Evolutionary conservation across 1,140 invertebrate genomes (phyloP).

Genomic region (Brachionus manjavacas): DNA sequence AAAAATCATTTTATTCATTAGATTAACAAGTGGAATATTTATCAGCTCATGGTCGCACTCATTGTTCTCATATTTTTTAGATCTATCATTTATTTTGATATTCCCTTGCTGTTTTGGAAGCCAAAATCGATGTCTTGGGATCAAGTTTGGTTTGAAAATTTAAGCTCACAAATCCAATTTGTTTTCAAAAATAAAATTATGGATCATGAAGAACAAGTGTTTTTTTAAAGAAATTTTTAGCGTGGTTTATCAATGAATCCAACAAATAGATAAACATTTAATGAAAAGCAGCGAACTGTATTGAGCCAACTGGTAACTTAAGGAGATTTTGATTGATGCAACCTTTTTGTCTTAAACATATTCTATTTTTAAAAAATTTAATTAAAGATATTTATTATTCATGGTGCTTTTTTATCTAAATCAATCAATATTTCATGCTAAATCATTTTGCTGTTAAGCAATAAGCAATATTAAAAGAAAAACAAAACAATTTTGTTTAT

Average conservation of each 20-base stretch:
- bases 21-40: neutral
- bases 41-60: neutral
- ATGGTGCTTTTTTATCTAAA: neutral
- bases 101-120: neutral
- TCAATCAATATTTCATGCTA: slow-evolving; percentile 17
- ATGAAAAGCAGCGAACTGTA: neutral
- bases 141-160: neutral
- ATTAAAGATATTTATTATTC: neutral
- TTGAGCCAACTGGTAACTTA: neutral
- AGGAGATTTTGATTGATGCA: neutral
- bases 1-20: neutral
- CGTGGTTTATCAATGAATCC: neutral
- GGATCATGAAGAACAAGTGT: too few species aligned
- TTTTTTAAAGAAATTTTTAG: neutral
- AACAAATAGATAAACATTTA: neutral
- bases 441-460: slow-evolving; percentile 24
- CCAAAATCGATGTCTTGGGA: neutral
- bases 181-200: too few species aligned
- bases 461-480: slow-evolving; percentile 26
- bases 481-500: slow-evolving; percentile 14
- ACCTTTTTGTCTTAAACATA: neutral
- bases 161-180: too few species aligned
- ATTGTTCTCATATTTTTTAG: neutral
- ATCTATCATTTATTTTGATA: neutral
- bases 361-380: neutral